Evolutionary conservation across 1,140 invertebrate genomes (phyloP), one percentile per base, ranked within the genome.

Genomic region (Ephestia elutella): DNA sequence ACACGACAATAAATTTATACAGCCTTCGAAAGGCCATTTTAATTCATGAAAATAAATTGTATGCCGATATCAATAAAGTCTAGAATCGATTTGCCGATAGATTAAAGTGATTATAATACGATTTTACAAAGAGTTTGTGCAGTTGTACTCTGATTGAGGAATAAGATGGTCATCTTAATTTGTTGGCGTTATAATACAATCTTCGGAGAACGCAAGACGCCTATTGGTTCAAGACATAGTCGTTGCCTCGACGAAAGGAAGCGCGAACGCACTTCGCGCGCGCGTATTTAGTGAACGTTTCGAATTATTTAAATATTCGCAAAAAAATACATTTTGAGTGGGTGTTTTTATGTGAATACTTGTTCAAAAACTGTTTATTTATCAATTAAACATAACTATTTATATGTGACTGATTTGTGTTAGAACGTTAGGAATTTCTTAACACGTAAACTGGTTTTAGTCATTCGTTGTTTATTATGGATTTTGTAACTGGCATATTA

Each of bases 161-260:
- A 65, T 53, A 53, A 56, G 51, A 62, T 53, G 69, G 56, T 62
- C 68, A 67, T 73, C 74, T 63, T 57, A 77, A 80, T 65, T 78
- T 63, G 66, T 65, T 66, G 62, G 75, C 62, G 44, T 83, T 66
- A 73, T 75, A 79, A 59, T 62, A 59, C 69, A 61, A 71, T 73
- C 72, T 81, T 68, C 54, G 68, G 78, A 81, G 78, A 84, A 79
- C 73, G 76, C 71, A 70, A 72, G 54, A 49, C 60, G 54, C 25
- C 65, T 62, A 79, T 76, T 80, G 72, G 73, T 44, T 44, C 49
- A 21, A 65, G 38, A n/a, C 72, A n/a, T n/a, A 81, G 78, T 82
- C 73, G 70, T 67, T 64, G 60, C 65, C 70, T 75, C 67, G 68
- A 55, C 57, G 57, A 62, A 63, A 48, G 56, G 63, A 66, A 51